Evolutionary conservation across 1,140 invertebrate genomes (phyloP).

Genomic region (Asobara japonica): DNA sequence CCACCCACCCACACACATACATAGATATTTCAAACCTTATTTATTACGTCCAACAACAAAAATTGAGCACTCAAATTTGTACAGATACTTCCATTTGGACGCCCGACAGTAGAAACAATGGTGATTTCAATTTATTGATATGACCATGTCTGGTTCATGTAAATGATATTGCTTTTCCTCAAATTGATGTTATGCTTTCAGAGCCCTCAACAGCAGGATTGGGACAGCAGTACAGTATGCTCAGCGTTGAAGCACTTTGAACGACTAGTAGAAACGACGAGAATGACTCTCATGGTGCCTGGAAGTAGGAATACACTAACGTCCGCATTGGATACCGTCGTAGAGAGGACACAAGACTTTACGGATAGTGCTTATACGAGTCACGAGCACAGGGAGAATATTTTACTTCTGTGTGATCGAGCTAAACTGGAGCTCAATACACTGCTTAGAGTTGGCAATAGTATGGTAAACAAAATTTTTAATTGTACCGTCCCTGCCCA

Average conservation of each 20-base stretch:
- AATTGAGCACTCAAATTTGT: too few relatives aligned
- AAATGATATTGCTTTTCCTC: too few relatives aligned
- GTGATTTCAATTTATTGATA: too few relatives aligned
- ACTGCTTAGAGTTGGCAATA: slow-evolving; percentile 84
- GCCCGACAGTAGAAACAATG: too few relatives aligned
- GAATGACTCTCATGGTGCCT: slow-evolving; percentile 71
- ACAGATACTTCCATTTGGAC: too few relatives aligned
- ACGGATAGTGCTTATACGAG: slow-evolving; percentile 98
- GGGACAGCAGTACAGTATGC: slow-evolving; percentile 80
- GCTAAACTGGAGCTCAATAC: slow-evolving; percentile 87
- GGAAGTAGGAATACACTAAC: slow-evolving; percentile 79
- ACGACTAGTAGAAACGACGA: slow-evolving; percentile 85
- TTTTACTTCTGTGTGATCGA: slow-evolving; percentile 89
- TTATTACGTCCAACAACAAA: too few relatives aligned
- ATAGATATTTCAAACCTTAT: too few relatives aligned
- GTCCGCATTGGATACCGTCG: slow-evolving; percentile 85
- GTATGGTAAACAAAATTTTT: slow-evolving; percentile 73
- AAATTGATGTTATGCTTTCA: slow-evolving; percentile 29
- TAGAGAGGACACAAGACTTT: slow-evolving; percentile 97
- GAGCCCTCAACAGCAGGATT: slow-evolving; percentile 69
- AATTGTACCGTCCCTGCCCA: too few relatives aligned
- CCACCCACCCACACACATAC: too few relatives aligned
- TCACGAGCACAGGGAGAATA: slow-evolving; percentile 96
- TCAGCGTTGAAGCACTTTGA: slow-evolving; percentile 84
- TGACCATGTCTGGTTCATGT: too few relatives aligned